Conservation (phyloP, 2,113 vertebrate species). For the Brachyistius frenatus region DNA sequence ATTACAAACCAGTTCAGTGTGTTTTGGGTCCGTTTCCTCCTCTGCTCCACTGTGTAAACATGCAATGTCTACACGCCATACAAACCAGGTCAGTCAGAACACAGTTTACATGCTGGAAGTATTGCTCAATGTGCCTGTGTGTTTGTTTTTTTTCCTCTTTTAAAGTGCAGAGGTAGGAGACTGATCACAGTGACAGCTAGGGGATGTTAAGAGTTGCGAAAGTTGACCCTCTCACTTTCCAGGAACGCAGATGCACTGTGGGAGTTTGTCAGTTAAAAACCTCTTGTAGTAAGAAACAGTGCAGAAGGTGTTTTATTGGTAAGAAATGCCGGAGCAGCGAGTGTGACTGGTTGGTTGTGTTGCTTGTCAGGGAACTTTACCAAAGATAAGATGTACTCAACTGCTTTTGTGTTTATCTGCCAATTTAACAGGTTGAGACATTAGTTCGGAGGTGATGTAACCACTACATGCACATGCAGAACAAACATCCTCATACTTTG, state of each 20-base stretch:
- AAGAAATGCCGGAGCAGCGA: constrained; percentile 27
- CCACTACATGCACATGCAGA: background rate
- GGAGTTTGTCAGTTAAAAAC: constrained; percentile 50
- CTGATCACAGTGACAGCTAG: constrained; percentile 39
- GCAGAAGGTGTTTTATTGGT: constrained; percentile 3
- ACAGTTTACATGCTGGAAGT: constrained; percentile 57
- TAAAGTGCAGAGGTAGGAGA: constrained; percentile 56
- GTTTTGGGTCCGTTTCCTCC: constrained; percentile 60
- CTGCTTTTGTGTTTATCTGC: background rate
- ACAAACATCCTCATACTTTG: background rate
- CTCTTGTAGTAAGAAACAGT: background rate
- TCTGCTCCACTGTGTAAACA: constrained; percentile 53
- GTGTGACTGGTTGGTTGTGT: constrained; percentile 40
- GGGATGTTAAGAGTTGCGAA: constrained; percentile 60
- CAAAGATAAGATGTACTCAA: constrained; percentile 28
- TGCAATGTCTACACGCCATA: constrained; percentile 31
- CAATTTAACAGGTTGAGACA: constrained; percentile 8
- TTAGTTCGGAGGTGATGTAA: constrained; percentile 12
- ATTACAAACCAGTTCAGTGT: constrained; percentile 58
- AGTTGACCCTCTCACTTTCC: constrained; percentile 52
- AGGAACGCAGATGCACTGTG: constrained; percentile 35
- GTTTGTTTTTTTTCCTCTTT: constrained; percentile 5
- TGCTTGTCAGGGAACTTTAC: background rate
- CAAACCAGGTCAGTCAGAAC: constrained; percentile 51
- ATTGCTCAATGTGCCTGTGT: constrained; percentile 62